Evolutionary conservation across 2,797 vertebrate species (phyloP).

Genomic region (Pipistrellus kuhlii): DNA sequence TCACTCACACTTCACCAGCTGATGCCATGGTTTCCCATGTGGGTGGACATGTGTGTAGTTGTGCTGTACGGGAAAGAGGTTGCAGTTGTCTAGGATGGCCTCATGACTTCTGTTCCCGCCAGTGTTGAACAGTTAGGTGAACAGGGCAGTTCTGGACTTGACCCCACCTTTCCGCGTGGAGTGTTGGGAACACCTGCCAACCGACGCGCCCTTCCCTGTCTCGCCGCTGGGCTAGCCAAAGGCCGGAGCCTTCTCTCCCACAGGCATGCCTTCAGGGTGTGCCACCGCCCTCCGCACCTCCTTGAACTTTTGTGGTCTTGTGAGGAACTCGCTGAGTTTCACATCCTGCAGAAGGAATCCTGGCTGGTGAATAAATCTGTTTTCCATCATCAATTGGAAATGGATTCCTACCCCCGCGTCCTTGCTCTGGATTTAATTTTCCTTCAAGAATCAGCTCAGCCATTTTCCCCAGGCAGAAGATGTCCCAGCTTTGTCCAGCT

Average conservation of each 20-base stretch:
- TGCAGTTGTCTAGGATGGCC: not conserved
- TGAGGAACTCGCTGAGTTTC: not conserved
- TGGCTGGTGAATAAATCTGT: slow-evolving; percentile 41
- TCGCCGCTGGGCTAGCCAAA: not conserved
- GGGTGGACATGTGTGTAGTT: rapidly evolving
- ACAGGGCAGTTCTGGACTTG: not conserved
- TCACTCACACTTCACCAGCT: not conserved
- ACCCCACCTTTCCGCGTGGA: not conserved
- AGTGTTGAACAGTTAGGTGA: rapidly evolving
- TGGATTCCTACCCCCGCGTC: slow-evolving; percentile 39
- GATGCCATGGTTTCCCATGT: not conserved
- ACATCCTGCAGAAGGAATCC: not conserved
- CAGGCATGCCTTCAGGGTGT: not conserved
- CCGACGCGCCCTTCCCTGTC: not conserved
- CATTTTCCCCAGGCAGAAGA: not conserved
- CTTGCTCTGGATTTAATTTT: slow-evolving; percentile 68
- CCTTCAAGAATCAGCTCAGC: slow-evolving; percentile 11
- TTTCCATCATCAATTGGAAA: slow-evolving; percentile 67
- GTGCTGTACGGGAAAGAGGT: not conserved
- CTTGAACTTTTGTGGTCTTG: not conserved
- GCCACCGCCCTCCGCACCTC: not conserved
- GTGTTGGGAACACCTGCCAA: not conserved
- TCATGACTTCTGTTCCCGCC: not conserved
- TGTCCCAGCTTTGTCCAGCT: not conserved
- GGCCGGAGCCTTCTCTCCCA: not conserved